Evolutionary conservation across 2,888 invertebrate species (phyloP).

Genomic region (Melinaea menophilus): DNA sequence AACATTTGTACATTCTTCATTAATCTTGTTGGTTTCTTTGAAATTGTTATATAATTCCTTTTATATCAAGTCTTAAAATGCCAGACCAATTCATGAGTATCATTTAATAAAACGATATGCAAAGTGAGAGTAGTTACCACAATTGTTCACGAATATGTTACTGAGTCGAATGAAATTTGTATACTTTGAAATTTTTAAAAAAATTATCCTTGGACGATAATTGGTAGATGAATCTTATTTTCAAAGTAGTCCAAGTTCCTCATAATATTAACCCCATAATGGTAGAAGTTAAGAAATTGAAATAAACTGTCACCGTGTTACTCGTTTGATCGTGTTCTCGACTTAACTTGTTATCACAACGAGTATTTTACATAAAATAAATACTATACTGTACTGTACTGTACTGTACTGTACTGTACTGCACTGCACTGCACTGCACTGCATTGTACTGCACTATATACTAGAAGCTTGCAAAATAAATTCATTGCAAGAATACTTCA

Average conservation of each 20-base stretch:
- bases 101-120: conserved; percentile 45
- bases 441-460: no score
- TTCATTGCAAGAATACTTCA: no score
- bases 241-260: conserved; percentile 48
- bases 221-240: conserved; percentile 61
- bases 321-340: conserved; percentile 53
- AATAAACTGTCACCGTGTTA: conserved; percentile 75
- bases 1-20: conserved; percentile 35
- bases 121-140: conserved; percentile 55
- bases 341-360: neutral
- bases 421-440: no score
- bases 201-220: conserved; percentile 59
- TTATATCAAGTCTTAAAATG: conserved; percentile 11
- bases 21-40: conserved; percentile 24
- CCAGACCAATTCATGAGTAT: conserved; percentile 6
- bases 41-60: conserved; percentile 34
- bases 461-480: no score
- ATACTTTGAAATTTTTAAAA: conserved; percentile 54
- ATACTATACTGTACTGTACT: neutral
- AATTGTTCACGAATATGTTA: conserved; percentile 62
- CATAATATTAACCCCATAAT: conserved; percentile 64
- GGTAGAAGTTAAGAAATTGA: conserved; percentile 70
- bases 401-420: no score
- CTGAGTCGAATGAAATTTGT: conserved; percentile 60
- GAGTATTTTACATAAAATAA: neutral